phyloP scores from a whole-genome alignment of 2,888 invertebrate species.

The Pecten maximus region DNA sequence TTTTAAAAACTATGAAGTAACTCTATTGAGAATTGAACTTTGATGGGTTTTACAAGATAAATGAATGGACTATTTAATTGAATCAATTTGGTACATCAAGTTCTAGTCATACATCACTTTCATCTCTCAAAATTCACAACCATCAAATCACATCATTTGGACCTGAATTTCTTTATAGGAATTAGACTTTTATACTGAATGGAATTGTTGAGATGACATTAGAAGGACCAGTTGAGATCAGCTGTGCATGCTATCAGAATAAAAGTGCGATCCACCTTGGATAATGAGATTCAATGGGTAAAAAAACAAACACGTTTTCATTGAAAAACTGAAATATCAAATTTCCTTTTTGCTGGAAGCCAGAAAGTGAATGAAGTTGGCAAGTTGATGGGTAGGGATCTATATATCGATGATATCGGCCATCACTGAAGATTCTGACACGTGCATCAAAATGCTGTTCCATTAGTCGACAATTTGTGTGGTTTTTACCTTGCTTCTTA shows the following conservation, averaged over 20 bases:
- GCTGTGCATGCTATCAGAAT: neutral
- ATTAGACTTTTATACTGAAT: neutral
- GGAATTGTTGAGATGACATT: neutral
- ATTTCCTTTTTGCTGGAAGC: neutral
- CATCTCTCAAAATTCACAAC: neutral
- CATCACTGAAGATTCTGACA: neutral
- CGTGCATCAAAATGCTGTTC: neutral
- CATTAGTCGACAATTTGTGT: neutral
- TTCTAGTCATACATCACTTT: neutral
- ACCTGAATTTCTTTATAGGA: neutral
- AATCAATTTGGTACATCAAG: neutral
- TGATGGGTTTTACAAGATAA: neutral
- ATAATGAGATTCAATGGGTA: neutral
- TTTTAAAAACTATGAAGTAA: too few species aligned
- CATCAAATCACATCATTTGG: slow-evolving; percentile 2
- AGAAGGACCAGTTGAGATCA: neutral
- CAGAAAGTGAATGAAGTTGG: neutral
- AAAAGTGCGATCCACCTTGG: neutral
- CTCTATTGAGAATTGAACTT: neutral
- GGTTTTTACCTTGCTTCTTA: neutral
- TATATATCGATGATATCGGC: neutral
- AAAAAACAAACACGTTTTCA: neutral
- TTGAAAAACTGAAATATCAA: slow-evolving; percentile 24
- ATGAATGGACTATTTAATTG: neutral
- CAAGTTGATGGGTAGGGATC: neutral